These are phyloP conservation scores for Muscicapa striata DNA, from an alignment of 2,797 vertebrate genomes.

Conservation along the genomic window DNA sequence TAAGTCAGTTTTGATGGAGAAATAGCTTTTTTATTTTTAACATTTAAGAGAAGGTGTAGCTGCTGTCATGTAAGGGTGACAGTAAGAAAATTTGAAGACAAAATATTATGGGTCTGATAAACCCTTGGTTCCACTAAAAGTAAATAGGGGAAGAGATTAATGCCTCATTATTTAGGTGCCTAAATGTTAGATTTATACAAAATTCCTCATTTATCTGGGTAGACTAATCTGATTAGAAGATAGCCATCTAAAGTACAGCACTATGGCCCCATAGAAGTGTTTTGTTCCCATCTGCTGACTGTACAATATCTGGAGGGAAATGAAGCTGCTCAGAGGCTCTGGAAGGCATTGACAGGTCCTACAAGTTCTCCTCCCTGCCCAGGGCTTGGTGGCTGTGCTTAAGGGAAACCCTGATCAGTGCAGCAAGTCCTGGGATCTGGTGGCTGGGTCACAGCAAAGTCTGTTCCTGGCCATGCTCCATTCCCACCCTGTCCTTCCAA, in stretches of 20 bases:
- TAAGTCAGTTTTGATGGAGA: neutral
- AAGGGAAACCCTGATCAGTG: neutral
- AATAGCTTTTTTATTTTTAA: neutral
- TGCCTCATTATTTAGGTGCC: neutral
- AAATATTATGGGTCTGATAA: neutral
- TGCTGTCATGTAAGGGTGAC: neutral
- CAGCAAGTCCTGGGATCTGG: neutral
- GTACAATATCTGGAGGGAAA: neutral
- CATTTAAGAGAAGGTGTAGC: neutral
- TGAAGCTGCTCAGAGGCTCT: neutral
- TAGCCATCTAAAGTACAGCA: neutral
- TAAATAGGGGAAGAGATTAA: neutral
- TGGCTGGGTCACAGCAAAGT: fast-evolving
- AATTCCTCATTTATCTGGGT: neutral
- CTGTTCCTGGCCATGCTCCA: neutral
- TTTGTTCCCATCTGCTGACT: neutral
- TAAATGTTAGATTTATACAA: neutral
- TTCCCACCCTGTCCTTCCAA: fast-evolving
- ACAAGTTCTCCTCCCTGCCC: neutral
- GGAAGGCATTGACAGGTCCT: fast-evolving
- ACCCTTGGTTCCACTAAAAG: neutral
- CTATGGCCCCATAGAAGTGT: fast-evolving
- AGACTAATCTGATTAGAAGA: neutral
- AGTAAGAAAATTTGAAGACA: neutral
- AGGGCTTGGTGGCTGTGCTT: neutral